phyloP scores from a whole-genome alignment of 64 coral and sea anemone species.

The Porites lutea region DNA sequence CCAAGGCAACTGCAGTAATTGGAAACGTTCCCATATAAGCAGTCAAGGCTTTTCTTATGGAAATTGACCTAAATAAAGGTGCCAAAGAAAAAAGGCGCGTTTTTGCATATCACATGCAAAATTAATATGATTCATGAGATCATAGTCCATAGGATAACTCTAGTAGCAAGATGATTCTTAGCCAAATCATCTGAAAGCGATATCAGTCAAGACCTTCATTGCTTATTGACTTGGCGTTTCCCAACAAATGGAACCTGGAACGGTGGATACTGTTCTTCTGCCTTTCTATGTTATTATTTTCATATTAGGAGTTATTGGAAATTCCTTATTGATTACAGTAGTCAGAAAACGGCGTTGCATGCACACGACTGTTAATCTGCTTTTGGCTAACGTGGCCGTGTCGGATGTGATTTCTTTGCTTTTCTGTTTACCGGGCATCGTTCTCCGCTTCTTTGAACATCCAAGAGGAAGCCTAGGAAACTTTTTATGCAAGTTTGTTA shows the following conservation, averaged over 20 bases:
- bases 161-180: too few species aligned
- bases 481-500: constrained; percentile 43
- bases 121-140: not conserved
- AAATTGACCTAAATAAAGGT: not conserved
- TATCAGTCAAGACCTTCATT: too few species aligned
- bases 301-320: constrained; percentile 52
- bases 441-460: constrained; percentile 47
- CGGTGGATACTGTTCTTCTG: constrained; percentile 8
- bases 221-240: too few species aligned
- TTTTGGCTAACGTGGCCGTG: constrained; percentile 60
- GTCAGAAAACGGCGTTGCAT: constrained; percentile 50
- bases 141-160: too few species aligned
- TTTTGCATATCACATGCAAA: not conserved
- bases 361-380: constrained; percentile 72
- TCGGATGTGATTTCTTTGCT: constrained; percentile 48
- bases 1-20: not conserved
- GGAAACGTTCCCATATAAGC: not conserved
- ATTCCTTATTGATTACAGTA: constrained; percentile 62
- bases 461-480: constrained; percentile 23
- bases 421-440: constrained; percentile 28
- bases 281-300: constrained; percentile 45
- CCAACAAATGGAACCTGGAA: not conserved
- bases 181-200: too few species aligned
- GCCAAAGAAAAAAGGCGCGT: not conserved
- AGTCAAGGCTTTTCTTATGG: not conserved